A percentile compares a stretch with the other conserved stretches of the same genome.
These are phyloP conservation scores for Drosophila putrida DNA, from an alignment of 2,888 invertebrate species.

Conservation along the genomic window DNA sequence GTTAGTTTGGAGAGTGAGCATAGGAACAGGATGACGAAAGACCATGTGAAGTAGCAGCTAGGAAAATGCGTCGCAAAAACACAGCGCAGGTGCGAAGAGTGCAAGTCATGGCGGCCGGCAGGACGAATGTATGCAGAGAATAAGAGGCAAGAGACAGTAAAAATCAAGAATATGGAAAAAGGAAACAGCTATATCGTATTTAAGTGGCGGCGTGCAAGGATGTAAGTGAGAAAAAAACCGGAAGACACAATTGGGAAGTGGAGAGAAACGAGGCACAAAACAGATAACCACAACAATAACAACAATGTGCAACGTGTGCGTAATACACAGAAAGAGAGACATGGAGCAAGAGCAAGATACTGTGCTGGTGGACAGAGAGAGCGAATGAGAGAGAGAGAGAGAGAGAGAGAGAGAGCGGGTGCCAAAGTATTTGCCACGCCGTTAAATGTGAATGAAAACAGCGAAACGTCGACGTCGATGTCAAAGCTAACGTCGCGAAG, in stretches of 20 bases:
- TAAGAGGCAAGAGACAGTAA: neutral
- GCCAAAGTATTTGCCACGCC: conserved; percentile 27
- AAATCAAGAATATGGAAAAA: neutral
- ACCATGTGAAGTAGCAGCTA: conserved; percentile 46
- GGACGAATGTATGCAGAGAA: conserved; percentile 10
- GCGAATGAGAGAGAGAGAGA: conserved; percentile 9
- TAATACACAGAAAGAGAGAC: conserved; percentile 5
- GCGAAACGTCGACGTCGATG: conserved; percentile 21
- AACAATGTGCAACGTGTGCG: conserved; percentile 51
- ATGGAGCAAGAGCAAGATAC: conserved; percentile 5
- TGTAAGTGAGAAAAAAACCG: conserved; percentile 44
- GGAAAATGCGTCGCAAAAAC: conserved; percentile 75
- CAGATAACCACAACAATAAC: conserved; percentile 34
- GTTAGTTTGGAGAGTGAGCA: conserved; percentile 10
- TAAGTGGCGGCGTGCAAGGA: neutral
- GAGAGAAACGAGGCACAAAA: conserved; percentile 30
- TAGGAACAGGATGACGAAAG: conserved; percentile 48
- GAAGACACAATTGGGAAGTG: conserved; percentile 29
- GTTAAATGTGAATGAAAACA: conserved; percentile 63
- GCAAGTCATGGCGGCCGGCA: conserved; percentile 38
- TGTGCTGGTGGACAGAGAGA: conserved; percentile 10
- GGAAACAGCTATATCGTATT: no score
- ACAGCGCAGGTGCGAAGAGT: conserved; percentile 70
- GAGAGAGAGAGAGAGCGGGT: conserved; percentile 20
- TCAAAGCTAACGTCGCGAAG: neutral